Conservation (phyloP, 2,113 vertebrate species). For the Agapornis roseicollis region DNA sequence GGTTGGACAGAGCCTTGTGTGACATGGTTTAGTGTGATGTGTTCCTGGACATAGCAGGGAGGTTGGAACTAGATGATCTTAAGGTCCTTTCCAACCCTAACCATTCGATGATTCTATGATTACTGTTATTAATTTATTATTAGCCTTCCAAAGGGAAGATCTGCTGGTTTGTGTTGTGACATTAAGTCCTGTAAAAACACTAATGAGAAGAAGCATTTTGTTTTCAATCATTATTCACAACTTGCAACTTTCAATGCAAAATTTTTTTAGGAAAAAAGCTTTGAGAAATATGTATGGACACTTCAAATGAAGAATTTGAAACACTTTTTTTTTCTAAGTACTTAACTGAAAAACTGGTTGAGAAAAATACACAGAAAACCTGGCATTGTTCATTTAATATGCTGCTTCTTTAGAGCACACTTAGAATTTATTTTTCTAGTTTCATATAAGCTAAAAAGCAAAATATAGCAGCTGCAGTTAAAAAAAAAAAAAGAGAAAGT, state of each 20-base stretch:
- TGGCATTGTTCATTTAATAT: background rate
- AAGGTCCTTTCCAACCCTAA: too few relatives aligned
- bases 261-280: background rate
- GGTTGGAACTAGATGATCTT: too few relatives aligned
- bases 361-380: background rate
- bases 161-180: background rate
- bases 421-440: conserved; percentile 1
- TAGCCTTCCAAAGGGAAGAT: background rate
- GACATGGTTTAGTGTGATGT: too few relatives aligned
- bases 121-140: background rate
- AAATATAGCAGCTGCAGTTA: background rate
- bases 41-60: too few relatives aligned
- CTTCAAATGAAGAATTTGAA: background rate
- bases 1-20: too few relatives aligned
- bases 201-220: background rate
- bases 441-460: background rate
- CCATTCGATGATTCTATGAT: too few relatives aligned
- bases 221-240: background rate
- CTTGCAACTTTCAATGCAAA: background rate
- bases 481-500: background rate
- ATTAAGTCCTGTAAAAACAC: background rate
- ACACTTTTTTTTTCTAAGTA: background rate
- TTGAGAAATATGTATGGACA: background rate
- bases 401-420: background rate
- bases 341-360: background rate